A percentile compares a stretch with the other conserved stretches of the same genome.
Evolutionary conservation across 2,888 invertebrate genomes (phyloP).

Genomic region (Temnothorax unifasciatus): DNA sequence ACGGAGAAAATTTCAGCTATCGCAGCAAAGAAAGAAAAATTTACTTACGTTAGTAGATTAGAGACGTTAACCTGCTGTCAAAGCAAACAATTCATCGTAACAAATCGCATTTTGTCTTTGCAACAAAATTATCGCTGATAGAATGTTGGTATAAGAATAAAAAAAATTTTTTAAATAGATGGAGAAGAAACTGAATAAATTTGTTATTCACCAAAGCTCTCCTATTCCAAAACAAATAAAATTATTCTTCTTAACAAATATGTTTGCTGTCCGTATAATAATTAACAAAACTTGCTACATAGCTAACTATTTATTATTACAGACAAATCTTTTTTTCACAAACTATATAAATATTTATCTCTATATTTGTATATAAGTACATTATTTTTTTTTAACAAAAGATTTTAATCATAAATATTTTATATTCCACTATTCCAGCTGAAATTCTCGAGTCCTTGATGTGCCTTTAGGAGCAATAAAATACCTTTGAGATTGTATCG

Average conservation of each 20-base stretch:
- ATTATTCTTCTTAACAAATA: background rate
- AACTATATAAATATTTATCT: background rate
- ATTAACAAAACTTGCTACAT: background rate
- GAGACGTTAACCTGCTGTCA: background rate
- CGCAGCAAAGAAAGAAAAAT: background rate
- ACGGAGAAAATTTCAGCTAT: background rate
- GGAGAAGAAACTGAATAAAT: background rate
- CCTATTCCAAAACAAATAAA: background rate
- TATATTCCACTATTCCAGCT: background rate
- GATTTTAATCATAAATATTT: background rate
- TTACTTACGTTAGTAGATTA: background rate
- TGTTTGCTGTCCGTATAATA: background rate
- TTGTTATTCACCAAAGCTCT: background rate
- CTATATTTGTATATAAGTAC: background rate
- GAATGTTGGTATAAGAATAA: background rate
- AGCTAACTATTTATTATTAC: background rate
- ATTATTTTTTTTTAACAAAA: background rate
- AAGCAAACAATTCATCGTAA: background rate
- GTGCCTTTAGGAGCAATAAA: background rate
- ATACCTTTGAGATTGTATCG: conserved; percentile 55
- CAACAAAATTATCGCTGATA: background rate
- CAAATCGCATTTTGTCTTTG: background rate
- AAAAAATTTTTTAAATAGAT: background rate
- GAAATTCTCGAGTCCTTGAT: background rate
- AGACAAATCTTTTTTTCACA: background rate